Conservation (phyloP, 2,888 invertebrate genomes). For the Microctonus brassicae region DNA sequence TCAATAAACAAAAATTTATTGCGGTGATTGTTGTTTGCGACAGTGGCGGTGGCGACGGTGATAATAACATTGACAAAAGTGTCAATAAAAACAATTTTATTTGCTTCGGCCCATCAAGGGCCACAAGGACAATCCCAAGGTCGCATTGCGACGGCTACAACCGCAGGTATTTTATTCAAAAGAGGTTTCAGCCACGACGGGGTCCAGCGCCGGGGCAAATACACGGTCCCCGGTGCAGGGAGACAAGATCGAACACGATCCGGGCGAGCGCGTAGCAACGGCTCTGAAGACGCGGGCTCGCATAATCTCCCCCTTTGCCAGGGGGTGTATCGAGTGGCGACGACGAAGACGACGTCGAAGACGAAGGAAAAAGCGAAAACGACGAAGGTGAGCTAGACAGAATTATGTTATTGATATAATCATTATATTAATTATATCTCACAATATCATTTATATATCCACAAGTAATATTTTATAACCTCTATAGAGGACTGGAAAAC, state of each 20-base stretch:
- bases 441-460: background rate
- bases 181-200: constrained; percentile 63
- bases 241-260: constrained; percentile 51
- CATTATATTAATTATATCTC: background rate
- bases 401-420: background rate
- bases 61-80: constrained; percentile 41
- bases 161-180: constrained; percentile 40
- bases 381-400: constrained; percentile 59
- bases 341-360: constrained; percentile 66
- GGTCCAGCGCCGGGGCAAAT: constrained; percentile 67
- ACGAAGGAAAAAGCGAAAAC: constrained; percentile 68
- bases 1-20: constrained; percentile 45
- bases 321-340: constrained; percentile 63
- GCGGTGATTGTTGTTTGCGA: constrained; percentile 60
- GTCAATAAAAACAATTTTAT: background rate
- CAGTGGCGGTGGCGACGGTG: constrained; percentile 46
- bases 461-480: too few species aligned
- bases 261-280: constrained; percentile 63
- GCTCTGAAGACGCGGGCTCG: constrained; percentile 65
- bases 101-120: constrained; percentile 19
- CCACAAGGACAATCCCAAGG: constrained; percentile 12
- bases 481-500: too few species aligned
- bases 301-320: constrained; percentile 61
- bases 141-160: constrained; percentile 15
- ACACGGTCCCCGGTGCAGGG: constrained; percentile 68